A percentile compares a stretch with the other conserved stretches of the same genome.
phyloP scores from a whole-genome alignment of 2,113 vertebrate species.

The Phoenicopterus ruber region DNA sequence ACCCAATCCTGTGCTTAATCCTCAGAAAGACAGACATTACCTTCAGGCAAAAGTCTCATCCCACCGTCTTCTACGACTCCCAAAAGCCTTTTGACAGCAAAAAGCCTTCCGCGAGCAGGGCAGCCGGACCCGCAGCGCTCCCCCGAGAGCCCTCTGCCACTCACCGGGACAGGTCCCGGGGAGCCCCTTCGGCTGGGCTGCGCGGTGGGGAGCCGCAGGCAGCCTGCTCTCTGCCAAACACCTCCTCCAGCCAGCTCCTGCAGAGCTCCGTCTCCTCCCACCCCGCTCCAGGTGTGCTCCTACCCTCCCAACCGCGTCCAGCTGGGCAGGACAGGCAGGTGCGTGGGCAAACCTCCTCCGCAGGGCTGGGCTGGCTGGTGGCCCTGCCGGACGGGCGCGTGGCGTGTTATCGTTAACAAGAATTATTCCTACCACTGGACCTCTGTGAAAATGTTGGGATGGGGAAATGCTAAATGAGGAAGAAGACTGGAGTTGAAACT shows the following conservation, averaged over 20 bases:
- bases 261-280: neutral
- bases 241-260: neutral
- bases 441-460: rapidly evolving
- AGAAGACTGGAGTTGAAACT: rapidly evolving
- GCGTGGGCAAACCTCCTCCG: neutral
- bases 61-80: neutral
- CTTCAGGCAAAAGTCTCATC: neutral
- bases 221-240: rapidly evolving
- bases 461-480: neutral
- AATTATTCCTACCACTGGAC: rapidly evolving
- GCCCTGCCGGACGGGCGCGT: rapidly evolving
- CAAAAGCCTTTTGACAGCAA: neutral
- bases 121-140: rapidly evolving
- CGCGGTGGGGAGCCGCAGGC: rapidly evolving
- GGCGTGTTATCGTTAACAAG: rapidly evolving
- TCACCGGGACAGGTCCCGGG: rapidly evolving
- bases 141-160: rapidly evolving
- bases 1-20: no score
- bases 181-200: neutral
- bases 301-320: rapidly evolving
- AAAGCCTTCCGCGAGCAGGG: neutral
- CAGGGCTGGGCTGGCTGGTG: neutral
- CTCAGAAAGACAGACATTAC: no score
- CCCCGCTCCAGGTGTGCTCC: neutral
- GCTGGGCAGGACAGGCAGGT: neutral